Base-by-base conservation (phyloP, 2,113 vertebrate genomes). In the Triplophysa siluroides region DNA sequence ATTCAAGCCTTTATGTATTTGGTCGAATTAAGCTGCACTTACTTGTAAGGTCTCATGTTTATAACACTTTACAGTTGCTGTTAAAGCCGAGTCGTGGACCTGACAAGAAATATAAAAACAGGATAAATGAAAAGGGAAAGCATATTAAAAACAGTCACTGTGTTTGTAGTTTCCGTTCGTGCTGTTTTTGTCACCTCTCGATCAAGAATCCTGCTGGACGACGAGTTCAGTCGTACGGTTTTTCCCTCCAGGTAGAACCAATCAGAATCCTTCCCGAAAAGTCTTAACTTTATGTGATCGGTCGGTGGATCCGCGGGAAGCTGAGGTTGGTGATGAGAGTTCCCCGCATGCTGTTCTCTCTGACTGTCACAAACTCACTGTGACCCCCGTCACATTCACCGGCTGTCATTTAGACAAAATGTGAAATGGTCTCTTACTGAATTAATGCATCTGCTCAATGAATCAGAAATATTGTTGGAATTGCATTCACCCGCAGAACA, bases 161-260 rank as follows among this genome's bases (percentile, higher is more conserved):
- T 38, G 33, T 38, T 7, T 38, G 7, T 38, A 38, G 33, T 7
- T 6, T 38, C 6, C 33, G 33, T 58, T 18, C 7, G 38, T 21
- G n/a, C 24, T 24, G 33, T 24, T 19, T 41, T 11, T 67, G 18
- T 81, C 91, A 95, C 95, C 94, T 96, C 95, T 2, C 92, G 85
- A 87, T 96, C 95, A 77, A 95, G 88, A 2, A 86, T 73, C 52
- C 84, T 87, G 29, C 90, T 91, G 0, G 86, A 80, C 0, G 94
- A 92, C 5, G 90, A 78, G 69, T 95, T 95, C 52, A 96, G 89
- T 58, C 92, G 87, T 33, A 96, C 85, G 52, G 86, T 87, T 83
- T 85, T 89, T 0, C 90, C 92, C 0, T 96, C 94, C 85, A 95
- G 80, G 85, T 90, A 93, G 86, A 96, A 94, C 95, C 95, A 95